Conservation (phyloP, 2,113 vertebrate species). For the Gadus chalcogrammus region DNA sequence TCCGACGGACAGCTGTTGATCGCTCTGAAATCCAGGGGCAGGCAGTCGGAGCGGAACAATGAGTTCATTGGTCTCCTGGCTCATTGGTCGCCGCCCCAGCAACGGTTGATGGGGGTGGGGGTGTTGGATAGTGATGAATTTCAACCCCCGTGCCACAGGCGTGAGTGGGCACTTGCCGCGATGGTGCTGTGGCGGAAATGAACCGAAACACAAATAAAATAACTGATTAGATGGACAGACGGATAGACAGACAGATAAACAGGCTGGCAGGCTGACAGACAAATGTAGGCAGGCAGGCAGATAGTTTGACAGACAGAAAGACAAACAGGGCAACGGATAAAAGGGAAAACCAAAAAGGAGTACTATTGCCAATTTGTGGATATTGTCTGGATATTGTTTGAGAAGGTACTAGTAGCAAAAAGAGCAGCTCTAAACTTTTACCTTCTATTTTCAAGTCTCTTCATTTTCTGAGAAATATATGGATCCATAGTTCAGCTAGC, state of each 20-base stretch:
- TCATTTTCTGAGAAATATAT: no score
- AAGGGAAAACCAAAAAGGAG: no score
- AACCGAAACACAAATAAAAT: constrained; percentile 28
- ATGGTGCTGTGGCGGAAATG: constrained; percentile 22
- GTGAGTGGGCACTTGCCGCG: constrained; percentile 55
- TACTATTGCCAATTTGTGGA: no score
- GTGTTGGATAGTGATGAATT: constrained; percentile 73
- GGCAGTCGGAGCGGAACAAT: constrained; percentile 78
- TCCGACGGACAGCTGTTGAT: constrained; percentile 82
- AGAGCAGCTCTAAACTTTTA: no score
- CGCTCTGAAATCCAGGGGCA: constrained; percentile 74
- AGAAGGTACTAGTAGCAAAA: no score
- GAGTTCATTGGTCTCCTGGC: constrained; percentile 76
- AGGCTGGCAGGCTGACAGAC: no score
- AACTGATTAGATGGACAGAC: neutral
- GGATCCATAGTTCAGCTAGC: no score
- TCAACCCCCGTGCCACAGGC: constrained; percentile 68
- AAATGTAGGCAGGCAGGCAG: no score
- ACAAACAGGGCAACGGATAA: no score
- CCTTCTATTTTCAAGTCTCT: no score
- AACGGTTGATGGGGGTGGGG: constrained; percentile 41
- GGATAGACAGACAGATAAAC: neutral
- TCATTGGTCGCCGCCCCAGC: constrained; percentile 65
- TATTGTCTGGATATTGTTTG: no score
- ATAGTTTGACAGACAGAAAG: no score